Evolutionary conservation across 2,113 vertebrate species (phyloP), one percentile per base, ranked within the genome.

Genomic region (Rhynchomys soricoides): DNA sequence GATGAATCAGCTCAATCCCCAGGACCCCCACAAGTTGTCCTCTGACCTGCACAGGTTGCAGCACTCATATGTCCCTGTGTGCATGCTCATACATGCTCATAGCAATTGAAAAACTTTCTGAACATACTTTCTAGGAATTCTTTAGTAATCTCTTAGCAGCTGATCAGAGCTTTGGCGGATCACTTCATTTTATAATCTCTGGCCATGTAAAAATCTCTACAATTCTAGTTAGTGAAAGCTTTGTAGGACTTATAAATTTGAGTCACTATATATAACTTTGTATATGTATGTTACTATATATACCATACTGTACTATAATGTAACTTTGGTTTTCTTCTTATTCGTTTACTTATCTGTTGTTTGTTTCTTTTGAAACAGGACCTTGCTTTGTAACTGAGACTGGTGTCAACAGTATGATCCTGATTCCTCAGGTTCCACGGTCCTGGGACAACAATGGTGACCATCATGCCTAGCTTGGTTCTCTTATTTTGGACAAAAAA

Each of bases 151-250:
- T 62, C 52, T 86, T 31, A 83, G 89, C 9, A 50, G 12, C 62
- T 75, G 91, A 81, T 85, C 86, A 93, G 85, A 34, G 81, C n/a
- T 68, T 89, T 19, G 68, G 48, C 68, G 68, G 89, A 83, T 93
- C 48, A 37, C 12, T 95, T 96, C 40, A 77, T 82, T 95, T 91
- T 86, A 89, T 89, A 77, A 34, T 52, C 57, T 70, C 68, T 94
- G 79, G 74, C 16, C 45, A 91, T 90, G 83, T 57, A 96, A 95
- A 95, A 96, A 50, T 73, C 89, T 68, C 52, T 88, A 22, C 19
- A 89, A 43, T 50, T 86, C 29, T 68, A 91, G 17, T 68, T 95
- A 90, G 19, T 73, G 79, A n/a, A 85, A 89, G n/a, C 79, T 92
- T 95, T 50, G 87, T 15, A 92, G 26, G 85, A 95, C 40, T 88